These are phyloP conservation scores for Sinopyrophorus schimmeli DNA, from an alignment of 2,888 invertebrate genomes.

Conservation along the genomic window DNA sequence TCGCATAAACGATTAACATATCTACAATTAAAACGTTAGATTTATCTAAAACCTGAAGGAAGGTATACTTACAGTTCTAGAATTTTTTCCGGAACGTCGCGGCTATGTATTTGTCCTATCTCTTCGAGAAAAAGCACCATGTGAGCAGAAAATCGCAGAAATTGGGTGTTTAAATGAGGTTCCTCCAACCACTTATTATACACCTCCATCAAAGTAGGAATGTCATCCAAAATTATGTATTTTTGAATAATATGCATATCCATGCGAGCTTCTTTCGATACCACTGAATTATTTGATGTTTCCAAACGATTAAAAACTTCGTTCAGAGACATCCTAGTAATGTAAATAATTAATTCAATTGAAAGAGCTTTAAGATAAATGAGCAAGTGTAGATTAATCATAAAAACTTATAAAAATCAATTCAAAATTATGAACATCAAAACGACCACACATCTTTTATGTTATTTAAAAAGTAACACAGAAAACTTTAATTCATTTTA, in stretches of 20 bases:
- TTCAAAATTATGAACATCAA: no score
- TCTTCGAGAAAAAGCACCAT: constrained; percentile 80
- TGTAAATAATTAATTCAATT: no score
- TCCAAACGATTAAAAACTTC: constrained; percentile 71
- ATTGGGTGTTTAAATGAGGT: constrained; percentile 59
- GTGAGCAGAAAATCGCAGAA: constrained; percentile 83
- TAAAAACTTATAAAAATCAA: no score
- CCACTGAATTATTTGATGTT: constrained; percentile 61
- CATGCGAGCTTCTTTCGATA: constrained; percentile 64
- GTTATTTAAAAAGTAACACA: no score
- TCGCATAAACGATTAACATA: constrained; percentile 74
- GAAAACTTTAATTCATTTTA: no score
- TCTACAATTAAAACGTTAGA: no score
- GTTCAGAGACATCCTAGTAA: constrained; percentile 68
- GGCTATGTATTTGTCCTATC: constrained; percentile 72
- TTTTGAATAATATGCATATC: constrained; percentile 81
- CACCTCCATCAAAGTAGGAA: constrained; percentile 72
- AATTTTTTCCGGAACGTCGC: constrained; percentile 74
- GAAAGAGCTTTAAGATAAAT: no score
- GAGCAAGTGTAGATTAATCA: no score
- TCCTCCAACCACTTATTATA: constrained; percentile 69
- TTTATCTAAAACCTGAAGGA: no score
- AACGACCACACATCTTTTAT: no score
- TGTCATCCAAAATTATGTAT: constrained; percentile 80
- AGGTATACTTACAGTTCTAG: constrained; percentile 66